Conservation (phyloP, 2,113 vertebrate genomes). For the Cephalophus harveyi region DNA sequence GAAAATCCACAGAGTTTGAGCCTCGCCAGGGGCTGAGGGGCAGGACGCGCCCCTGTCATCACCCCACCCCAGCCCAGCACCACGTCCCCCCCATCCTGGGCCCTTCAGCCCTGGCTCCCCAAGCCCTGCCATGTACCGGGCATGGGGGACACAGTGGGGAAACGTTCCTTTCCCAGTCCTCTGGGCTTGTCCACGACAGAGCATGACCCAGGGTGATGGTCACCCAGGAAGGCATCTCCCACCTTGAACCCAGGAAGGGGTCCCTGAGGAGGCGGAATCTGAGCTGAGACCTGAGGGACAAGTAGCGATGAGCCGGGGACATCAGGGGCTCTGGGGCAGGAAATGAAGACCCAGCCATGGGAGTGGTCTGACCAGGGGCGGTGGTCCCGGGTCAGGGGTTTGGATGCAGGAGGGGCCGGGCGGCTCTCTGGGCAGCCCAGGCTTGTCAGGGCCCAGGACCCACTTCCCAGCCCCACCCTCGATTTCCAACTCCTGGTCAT, state of each 20-base stretch:
- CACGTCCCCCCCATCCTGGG: accelerated
- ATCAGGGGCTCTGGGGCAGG: background rate
- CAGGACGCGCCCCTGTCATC: accelerated
- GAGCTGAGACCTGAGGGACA: background rate
- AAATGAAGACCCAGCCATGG: background rate
- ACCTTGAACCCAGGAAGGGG: background rate
- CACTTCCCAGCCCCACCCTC: accelerated
- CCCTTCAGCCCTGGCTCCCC: background rate
- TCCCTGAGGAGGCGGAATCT: background rate
- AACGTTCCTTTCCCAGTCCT: background rate
- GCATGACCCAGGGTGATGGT: background rate
- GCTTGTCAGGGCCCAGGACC: background rate
- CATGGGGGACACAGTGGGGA: background rate
- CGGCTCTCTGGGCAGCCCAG: background rate
- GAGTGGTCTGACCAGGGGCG: background rate
- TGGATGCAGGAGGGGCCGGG: accelerated
- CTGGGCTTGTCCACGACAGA: background rate
- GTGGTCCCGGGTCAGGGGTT: background rate
- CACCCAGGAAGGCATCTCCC: background rate
- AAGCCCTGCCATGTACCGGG: background rate
- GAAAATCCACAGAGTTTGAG: background rate
- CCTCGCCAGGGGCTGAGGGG: background rate
- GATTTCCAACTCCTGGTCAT: background rate
- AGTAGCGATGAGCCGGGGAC: background rate
- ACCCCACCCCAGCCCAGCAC: accelerated